A percentile compares a stretch with the other conserved stretches of the same genome.
phyloP scores from a whole-genome alignment of 2,888 invertebrate species.

The Pycnomerus fuliginosus region DNA sequence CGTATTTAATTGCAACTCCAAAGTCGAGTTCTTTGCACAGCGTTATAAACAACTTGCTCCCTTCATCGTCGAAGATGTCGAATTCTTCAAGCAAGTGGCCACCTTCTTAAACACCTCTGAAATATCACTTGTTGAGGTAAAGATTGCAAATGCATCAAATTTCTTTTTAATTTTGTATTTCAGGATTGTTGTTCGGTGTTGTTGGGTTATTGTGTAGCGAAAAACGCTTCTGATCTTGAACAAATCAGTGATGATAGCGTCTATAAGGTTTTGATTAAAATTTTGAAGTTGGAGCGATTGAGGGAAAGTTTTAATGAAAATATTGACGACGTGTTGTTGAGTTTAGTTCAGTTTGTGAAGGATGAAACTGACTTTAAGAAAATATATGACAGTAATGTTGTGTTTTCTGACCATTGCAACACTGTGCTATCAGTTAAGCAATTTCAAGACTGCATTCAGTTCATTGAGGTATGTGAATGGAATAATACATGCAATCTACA shows the following conservation, averaged over 20 bases:
- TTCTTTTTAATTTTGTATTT: slow-evolving; percentile 22
- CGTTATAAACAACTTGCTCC: slow-evolving; percentile 51
- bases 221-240: slow-evolving; percentile 34
- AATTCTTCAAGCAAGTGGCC: slow-evolving; percentile 29
- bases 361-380: slow-evolving; percentile 38
- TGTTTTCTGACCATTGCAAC: slow-evolving; percentile 41
- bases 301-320: slow-evolving; percentile 28
- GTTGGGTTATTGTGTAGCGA: slow-evolving; percentile 31
- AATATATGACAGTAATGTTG: slow-evolving; percentile 28
- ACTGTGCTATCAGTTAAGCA: slow-evolving; percentile 46
- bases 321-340: slow-evolving; percentile 43
- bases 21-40: slow-evolving; percentile 50
- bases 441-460: slow-evolving; percentile 33
- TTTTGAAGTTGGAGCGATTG: slow-evolving; percentile 35
- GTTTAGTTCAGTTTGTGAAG: slow-evolving; percentile 42
- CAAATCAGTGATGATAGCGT: slow-evolving; percentile 20
- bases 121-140: slow-evolving; percentile 15
- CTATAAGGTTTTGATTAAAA: slow-evolving; percentile 26
- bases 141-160: neutral
- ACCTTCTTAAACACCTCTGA: slow-evolving; percentile 1
- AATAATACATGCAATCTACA: too few species aligned
- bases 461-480: slow-evolving; percentile 34
- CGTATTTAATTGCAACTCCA: slow-evolving; percentile 44
- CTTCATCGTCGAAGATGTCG: slow-evolving; percentile 48
- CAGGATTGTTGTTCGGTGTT: slow-evolving; percentile 34